Evolutionary conservation across 2,888 invertebrate species (phyloP), one percentile per base, ranked within the genome.

Genomic region (Aricia artaxerxes): DNA sequence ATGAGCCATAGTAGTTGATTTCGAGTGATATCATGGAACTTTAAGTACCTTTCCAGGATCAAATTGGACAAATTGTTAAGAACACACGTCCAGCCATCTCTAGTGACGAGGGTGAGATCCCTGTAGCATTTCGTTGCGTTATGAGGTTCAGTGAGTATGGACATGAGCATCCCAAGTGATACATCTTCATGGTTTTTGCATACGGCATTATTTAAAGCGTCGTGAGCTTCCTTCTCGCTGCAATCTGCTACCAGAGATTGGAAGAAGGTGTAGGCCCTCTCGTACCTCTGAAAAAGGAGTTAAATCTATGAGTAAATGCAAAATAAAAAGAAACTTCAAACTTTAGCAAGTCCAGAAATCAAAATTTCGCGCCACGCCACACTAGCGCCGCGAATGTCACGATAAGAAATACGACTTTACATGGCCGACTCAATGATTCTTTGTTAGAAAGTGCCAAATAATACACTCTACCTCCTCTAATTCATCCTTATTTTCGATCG

Each of bases 111-210:
- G 4, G 98, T 98, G 84, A 99, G 95, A 92, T 99, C 99, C 88
- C 98, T 96, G 91, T 98, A 99, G 92, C 97, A 97, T 96, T 97
- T 97, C 38, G 97, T 95, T 69, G 98, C 98, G 90, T 96, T 96
- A 82, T 96, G 95, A 80, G 97, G 97, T 89, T 99, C 99, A 38
- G 97, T 97, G 82, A 99, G 95, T 86, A 99, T 98, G 80, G 96
- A 96, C 90, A 97, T 97, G 81, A 99, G 94, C 89, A 99, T 96
- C 78, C 99, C 99, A 83, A 98, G 93, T 79, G 98, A 98, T 81
- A 99, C 97, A 87, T 99, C 99, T 91, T 99, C 99, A 94, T 99
- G 98, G 86, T 97, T 97, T 91, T 98, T 98, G 88, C 97, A 97
- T 83, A 98, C 97, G 82, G 98, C 97, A 90, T 97, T 97, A 88